phyloP scores from a whole-genome alignment of 2,113 vertebrate genomes.

The Colistium nudipinnis region DNA sequence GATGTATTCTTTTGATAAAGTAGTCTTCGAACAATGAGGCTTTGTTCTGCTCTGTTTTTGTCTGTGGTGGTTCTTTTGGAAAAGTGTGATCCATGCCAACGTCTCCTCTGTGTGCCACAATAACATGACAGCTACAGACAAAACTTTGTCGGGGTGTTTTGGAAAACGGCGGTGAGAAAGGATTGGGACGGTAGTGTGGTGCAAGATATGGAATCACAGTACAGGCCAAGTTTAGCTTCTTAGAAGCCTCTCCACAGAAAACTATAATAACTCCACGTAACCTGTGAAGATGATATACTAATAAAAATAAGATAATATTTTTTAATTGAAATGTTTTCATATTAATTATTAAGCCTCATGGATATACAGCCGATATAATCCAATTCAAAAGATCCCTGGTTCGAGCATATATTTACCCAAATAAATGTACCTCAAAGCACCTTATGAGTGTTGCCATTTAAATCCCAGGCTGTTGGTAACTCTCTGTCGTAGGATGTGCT shows the following conservation, averaged over 20 bases:
- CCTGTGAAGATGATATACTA: too few species aligned
- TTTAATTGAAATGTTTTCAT: not conserved
- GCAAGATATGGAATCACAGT: not conserved
- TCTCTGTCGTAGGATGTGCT: too few species aligned
- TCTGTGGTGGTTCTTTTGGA: conserved; percentile 32
- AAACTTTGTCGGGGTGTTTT: conserved; percentile 52
- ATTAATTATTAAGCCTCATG: not conserved
- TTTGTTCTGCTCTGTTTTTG: conserved; percentile 42
- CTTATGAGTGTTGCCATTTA: too few species aligned
- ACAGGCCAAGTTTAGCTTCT: not conserved
- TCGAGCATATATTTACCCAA: not conserved
- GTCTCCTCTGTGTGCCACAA: conserved; percentile 2
- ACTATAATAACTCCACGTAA: too few species aligned
- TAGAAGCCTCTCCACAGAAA: not conserved
- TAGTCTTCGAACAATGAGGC: conserved; percentile 61
- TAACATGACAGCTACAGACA: conserved; percentile 24
- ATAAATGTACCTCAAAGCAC: too few species aligned
- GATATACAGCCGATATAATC: not conserved
- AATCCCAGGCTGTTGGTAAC: too few species aligned
- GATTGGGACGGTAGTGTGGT: too few species aligned
- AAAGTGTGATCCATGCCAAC: not conserved
- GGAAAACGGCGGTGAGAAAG: too few species aligned
- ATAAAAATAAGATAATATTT: too few species aligned
- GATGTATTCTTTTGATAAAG: conserved; percentile 77
- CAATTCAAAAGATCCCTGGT: not conserved